phyloP scores from a whole-genome alignment of 2,797 vertebrate species.

The Hippopotamyrus pictus region DNA sequence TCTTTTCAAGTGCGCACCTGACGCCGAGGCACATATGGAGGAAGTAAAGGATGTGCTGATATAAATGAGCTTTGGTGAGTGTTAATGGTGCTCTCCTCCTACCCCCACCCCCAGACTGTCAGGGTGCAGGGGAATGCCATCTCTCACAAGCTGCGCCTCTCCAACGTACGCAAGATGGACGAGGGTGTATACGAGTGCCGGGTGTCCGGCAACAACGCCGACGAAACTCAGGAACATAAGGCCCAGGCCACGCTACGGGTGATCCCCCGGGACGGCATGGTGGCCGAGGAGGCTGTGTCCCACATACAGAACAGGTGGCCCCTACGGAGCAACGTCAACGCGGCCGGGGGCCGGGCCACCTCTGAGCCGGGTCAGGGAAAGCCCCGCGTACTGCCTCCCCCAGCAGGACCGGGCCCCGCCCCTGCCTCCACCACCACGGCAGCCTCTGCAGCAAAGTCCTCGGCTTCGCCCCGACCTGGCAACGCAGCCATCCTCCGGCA shows the following conservation, averaged over 20 bases:
- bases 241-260: constrained; percentile 77
- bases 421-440: constrained; percentile 37
- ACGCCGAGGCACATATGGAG: not conserved
- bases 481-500: constrained; percentile 70
- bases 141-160: constrained; percentile 83
- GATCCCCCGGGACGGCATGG: constrained; percentile 69
- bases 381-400: constrained; percentile 38
- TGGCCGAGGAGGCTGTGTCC: constrained; percentile 84
- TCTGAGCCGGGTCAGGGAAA: constrained; percentile 55
- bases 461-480: constrained; percentile 65
- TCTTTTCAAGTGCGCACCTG: constrained; percentile 1
- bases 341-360: constrained; percentile 47
- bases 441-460: constrained; percentile 54
- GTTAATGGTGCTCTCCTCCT: not conserved
- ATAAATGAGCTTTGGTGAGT: not conserved
- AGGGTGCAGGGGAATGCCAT: constrained; percentile 89
- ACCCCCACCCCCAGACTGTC: constrained; percentile 68
- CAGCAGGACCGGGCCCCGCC: constrained; percentile 43
- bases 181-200: constrained; percentile 87
- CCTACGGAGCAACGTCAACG: constrained; percentile 58
- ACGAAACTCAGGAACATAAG: constrained; percentile 78
- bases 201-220: constrained; percentile 81
- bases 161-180: constrained; percentile 76
- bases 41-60: not conserved
- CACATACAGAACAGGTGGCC: constrained; percentile 82